Conservation (phyloP, 1,140 invertebrate genomes). For the Lordiphosa collinella region DNA sequence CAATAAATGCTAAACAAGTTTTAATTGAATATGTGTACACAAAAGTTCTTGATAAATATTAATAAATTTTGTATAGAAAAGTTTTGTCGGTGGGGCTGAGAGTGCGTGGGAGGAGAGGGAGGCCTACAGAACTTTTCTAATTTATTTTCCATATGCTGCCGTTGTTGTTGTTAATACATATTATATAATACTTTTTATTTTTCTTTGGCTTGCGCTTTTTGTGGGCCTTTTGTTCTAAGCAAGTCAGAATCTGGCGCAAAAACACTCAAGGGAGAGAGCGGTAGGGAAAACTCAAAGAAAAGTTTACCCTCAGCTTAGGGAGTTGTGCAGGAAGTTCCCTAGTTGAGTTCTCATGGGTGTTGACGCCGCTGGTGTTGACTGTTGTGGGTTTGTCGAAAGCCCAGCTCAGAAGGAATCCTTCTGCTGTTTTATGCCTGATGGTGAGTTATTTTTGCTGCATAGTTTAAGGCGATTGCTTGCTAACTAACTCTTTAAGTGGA, state of each 20-base stretch:
- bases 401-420: constrained; percentile 1
- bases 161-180: constrained; percentile 41
- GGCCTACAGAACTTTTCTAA: constrained; percentile 42
- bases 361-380: constrained; percentile 38
- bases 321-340: constrained; percentile 4
- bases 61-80: constrained; percentile 51
- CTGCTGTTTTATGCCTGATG: not conserved
- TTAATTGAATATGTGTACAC: constrained; percentile 43
- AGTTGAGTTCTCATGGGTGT: constrained; percentile 7
- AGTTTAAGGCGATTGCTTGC: not conserved
- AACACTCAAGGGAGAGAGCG: not conserved
- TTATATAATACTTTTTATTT: constrained; percentile 57
- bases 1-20: constrained; percentile 44
- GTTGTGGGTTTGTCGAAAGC: constrained; percentile 12
- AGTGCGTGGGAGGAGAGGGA: not conserved
- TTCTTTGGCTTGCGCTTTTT: constrained; percentile 32
- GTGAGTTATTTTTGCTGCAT: not conserved
- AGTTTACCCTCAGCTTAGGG: constrained; percentile 8
- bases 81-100: constrained; percentile 22
- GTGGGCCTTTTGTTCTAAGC: constrained; percentile 47
- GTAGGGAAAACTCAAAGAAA: constrained; percentile 7
- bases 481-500: too few relatives aligned
- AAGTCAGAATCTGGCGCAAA: constrained; percentile 4
- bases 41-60: constrained; percentile 25
- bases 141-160: constrained; percentile 43